Evolutionary conservation across 2,113 vertebrate species (phyloP).

Genomic region (Anguilla japonica): DNA sequence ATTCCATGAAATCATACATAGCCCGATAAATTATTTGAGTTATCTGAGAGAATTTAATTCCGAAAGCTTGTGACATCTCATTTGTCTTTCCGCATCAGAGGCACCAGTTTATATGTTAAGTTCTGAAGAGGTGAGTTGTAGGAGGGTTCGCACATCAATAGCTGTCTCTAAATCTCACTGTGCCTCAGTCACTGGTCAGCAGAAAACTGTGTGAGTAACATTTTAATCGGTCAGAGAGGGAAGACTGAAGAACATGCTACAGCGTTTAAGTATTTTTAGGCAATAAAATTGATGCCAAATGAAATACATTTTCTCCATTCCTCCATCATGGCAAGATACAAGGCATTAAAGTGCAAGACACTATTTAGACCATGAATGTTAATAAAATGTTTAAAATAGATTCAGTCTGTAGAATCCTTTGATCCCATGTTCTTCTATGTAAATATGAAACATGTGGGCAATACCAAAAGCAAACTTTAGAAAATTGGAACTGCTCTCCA

Average conservation of each 20-base stretch:
- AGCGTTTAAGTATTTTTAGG: neutral
- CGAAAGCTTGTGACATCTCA: neutral
- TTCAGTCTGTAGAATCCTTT: neutral
- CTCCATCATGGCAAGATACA: no score
- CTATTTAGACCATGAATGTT: no score
- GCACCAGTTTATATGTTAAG: neutral
- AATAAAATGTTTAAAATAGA: no score
- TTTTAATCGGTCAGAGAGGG: no score
- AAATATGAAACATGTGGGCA: neutral
- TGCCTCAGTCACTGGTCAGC: neutral
- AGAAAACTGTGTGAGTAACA: neutral
- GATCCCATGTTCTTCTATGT: neutral
- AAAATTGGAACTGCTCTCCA: neutral
- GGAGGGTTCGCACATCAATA: neutral
- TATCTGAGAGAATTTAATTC: neutral
- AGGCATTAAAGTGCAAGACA: no score
- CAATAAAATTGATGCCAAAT: no score
- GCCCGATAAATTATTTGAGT: neutral
- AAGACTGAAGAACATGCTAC: neutral
- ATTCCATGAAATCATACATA: neutral
- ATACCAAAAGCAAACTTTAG: conserved; percentile 4
- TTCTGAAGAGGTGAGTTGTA: neutral
- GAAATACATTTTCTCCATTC: no score
- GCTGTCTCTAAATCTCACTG: neutral
- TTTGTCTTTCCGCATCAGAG: neutral